Evolutionary conservation across 2,888 invertebrate genomes (phyloP), one percentile per base, ranked within the genome.

Genomic region (Dicranocentrus wangi): DNA sequence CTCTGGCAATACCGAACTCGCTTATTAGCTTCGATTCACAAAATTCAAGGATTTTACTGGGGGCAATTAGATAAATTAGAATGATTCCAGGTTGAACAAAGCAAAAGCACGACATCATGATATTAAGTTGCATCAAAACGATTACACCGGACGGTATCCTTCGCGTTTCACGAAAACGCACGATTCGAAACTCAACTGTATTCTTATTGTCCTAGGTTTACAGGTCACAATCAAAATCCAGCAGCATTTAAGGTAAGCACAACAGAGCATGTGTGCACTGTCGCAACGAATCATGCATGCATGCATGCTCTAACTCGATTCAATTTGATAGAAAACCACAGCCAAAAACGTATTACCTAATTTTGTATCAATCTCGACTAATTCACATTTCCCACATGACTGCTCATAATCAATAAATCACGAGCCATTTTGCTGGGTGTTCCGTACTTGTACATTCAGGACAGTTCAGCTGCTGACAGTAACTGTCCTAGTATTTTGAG

Each of bases 271-370:
- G 42, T 10, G 15, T 51, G n/a, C 3, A 51, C n/a, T 51, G 19
- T 47, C 17, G 3, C 2, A 47, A 47, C 47, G 47, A 47, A 47
- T 13, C n/a, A 47, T n/a, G 47, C 47, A 32, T 32, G 32, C 32
- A 32, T 32, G 32, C 32, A 32, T 10, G 32, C 32, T 7, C 32
- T 32, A 10, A 32, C 15, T 47, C 47, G n/a, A 61, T 32, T 32
- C n/a, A 73, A 28, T 68, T 68, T 76, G 43, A 68, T 76, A 10
- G n/a, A 58, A 51, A 76, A 76, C 68, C 68, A 47, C 76, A 42
- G 42, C 7, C 39, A n/a, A 63, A 75, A 75, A 76, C 28, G 60
- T 47, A 47, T 68, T 60, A 68, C 61, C 28, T 47, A 61, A 68
- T 47, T 60, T 60, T 58, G 32, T 43, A 58, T 58, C 13, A 27